Evolutionary conservation across 1,140 invertebrate genomes (phyloP).

Genomic region (Nautilus pompilius): DNA sequence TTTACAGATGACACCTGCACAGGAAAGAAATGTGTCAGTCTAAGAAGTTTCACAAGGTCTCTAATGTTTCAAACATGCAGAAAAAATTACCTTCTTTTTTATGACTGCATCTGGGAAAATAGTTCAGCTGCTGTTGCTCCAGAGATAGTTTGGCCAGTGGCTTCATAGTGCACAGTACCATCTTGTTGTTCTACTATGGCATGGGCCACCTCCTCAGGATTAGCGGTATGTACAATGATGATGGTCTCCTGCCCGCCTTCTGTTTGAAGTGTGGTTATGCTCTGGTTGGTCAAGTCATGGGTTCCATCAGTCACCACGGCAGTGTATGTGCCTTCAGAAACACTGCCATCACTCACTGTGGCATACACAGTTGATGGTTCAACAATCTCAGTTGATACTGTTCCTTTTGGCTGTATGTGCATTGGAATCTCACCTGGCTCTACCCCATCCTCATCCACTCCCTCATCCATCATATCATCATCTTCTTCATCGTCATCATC

Average conservation of each 20-base stretch:
- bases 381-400: slow-evolving; percentile 23
- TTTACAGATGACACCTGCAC: too few species aligned
- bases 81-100: not conserved
- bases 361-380: slow-evolving; percentile 32
- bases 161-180: slow-evolving; percentile 37
- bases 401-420: slow-evolving; percentile 12
- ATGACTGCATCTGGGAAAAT: slow-evolving; percentile 9
- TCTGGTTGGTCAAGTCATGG: slow-evolving; percentile 37
- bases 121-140: slow-evolving; percentile 6
- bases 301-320: slow-evolving; percentile 34
- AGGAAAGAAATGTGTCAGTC: too few species aligned
- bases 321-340: slow-evolving; percentile 35
- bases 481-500: slow-evolving; percentile 32
- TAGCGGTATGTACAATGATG: slow-evolving; percentile 49
- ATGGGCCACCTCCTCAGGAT: slow-evolving; percentile 41
- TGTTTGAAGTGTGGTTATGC: slow-evolving; percentile 42
- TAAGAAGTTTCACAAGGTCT: too few species aligned
- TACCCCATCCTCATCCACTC: slow-evolving; percentile 31
- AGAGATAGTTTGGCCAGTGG: slow-evolving; percentile 1
- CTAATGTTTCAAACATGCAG: too few species aligned
- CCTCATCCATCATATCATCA: slow-evolving; percentile 23
- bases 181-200: slow-evolving; percentile 43
- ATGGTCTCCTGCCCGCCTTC: slow-evolving; percentile 49
- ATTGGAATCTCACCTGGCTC: slow-evolving; percentile 7
- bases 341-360: slow-evolving; percentile 23